phyloP scores from a whole-genome alignment of 2,797 vertebrate species.

The Calcarius lapponicus region DNA sequence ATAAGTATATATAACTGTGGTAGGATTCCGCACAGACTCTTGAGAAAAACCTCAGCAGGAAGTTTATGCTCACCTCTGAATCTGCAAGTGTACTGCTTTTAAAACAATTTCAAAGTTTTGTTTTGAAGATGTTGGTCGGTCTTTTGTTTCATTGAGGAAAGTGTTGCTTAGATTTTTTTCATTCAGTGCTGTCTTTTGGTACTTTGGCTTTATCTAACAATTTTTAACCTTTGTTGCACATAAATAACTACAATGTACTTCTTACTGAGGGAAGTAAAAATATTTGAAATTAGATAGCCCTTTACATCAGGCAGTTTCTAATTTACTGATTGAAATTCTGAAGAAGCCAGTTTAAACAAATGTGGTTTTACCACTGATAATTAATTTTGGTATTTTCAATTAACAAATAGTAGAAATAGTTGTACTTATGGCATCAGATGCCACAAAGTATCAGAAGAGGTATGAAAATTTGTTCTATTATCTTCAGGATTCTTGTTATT shows the following conservation, averaged over 20 bases:
- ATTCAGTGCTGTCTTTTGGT: neutral
- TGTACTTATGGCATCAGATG: neutral
- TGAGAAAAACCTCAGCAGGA: neutral
- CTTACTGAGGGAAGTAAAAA: neutral
- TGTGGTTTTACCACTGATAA: neutral
- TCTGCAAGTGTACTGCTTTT: neutral
- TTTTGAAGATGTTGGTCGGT: rapidly evolving
- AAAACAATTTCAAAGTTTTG: neutral
- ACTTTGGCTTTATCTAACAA: neutral
- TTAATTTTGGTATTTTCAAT: neutral
- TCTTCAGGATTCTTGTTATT: neutral
- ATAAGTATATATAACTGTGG: neutral
- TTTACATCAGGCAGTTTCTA: neutral
- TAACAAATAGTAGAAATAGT: neutral
- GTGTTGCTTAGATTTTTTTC: neutral
- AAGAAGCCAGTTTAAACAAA: neutral
- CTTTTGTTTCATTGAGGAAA: neutral
- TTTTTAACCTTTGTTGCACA: neutral
- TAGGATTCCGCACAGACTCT: neutral
- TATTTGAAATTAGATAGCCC: neutral
- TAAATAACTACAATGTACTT: neutral
- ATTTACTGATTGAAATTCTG: neutral
- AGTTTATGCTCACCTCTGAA: neutral
- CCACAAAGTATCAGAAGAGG: neutral
- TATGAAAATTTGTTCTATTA: neutral